Evolutionary conservation across 2,888 invertebrate genomes (phyloP), one percentile per base, ranked within the genome.

Genomic region (Caenorhabditis virilis): DNA sequence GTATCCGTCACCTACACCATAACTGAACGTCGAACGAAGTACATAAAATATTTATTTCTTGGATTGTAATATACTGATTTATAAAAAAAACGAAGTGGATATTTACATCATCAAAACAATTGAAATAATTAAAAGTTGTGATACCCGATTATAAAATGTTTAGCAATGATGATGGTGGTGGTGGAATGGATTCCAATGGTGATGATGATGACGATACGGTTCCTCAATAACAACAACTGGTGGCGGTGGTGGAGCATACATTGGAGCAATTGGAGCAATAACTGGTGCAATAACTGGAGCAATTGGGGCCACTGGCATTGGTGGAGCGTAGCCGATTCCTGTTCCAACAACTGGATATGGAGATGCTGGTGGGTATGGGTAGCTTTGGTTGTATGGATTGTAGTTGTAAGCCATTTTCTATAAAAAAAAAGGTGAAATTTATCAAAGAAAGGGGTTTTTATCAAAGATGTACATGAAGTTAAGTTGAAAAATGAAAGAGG

Each of bases 211-310:
- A 52, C 60, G 55, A 33, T 65, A 60, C 30, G 59, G 59, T 42
- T 65, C 65, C 49, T 65, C 65, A 30, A 56, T 56, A 7, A 65
- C 49, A 11, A 65, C 65, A 16, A 65, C 59, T 52, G 65, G 65
- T 48, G 64, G 64, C 20, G 65, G 39, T 22, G 41, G 47, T 48
- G 57, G 56, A 30, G 64, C 43, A 22, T 41, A 36, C 50, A 58
- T 49, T 23, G 43, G 47, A 30, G 53, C 49, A 18, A 49, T 23
- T 13, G 55, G 18, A 38, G 64, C 58, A 42, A 58, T 54, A 25
- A 64, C 36, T 22, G 51, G 42, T 41, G 61, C 50, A 20, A 51
- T 46, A 16, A 51, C 49, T 26, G 49, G 49, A 33, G 49, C 49
- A 25, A 46, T 16, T 53, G 56, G 56, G 26, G n/a, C 48, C 36